Evolutionary conservation across 2,888 invertebrate genomes (phyloP).

Genomic region (Brachyptera putata): DNA sequence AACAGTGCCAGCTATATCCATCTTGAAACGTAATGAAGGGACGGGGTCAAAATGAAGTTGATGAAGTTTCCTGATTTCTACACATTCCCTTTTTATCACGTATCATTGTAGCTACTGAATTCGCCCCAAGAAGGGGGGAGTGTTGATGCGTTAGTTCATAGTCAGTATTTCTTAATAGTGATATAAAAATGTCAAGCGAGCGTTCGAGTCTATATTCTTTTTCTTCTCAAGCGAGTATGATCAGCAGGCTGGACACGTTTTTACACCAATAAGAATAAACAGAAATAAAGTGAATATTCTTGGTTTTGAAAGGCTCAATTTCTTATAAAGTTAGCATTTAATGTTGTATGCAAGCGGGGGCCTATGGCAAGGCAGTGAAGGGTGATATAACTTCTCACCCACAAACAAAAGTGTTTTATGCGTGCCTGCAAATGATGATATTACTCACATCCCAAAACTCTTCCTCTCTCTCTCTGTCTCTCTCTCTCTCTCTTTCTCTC

Average conservation of each 20-base stretch:
- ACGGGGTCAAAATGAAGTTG: no score
- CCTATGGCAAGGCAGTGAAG: not conserved
- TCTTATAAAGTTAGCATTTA: slow-evolving; percentile 12
- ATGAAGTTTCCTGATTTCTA: no score
- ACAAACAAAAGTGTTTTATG: slow-evolving; percentile 23
- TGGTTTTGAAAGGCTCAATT: slow-evolving; percentile 7
- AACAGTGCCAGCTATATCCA: no score
- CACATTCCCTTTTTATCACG: no score
- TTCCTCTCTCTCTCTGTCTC: no score
- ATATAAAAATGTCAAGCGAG: not conserved
- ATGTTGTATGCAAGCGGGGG: not conserved
- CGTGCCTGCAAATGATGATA: slow-evolving; percentile 23
- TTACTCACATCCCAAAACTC: slow-evolving; percentile 24
- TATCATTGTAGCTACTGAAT: no score
- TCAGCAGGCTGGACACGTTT: not conserved
- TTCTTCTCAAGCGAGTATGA: not conserved
- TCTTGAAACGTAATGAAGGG: no score
- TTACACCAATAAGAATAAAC: not conserved
- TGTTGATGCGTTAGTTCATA: no score
- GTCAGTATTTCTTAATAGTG: not conserved
- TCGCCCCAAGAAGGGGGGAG: no score
- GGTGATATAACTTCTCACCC: slow-evolving; percentile 17
- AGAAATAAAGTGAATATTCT: slow-evolving; percentile 7
- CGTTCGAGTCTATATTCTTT: not conserved
- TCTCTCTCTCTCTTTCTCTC: no score